Conservation (phyloP, 2,888 invertebrate species). For the Taphrorychus bicolor region DNA sequence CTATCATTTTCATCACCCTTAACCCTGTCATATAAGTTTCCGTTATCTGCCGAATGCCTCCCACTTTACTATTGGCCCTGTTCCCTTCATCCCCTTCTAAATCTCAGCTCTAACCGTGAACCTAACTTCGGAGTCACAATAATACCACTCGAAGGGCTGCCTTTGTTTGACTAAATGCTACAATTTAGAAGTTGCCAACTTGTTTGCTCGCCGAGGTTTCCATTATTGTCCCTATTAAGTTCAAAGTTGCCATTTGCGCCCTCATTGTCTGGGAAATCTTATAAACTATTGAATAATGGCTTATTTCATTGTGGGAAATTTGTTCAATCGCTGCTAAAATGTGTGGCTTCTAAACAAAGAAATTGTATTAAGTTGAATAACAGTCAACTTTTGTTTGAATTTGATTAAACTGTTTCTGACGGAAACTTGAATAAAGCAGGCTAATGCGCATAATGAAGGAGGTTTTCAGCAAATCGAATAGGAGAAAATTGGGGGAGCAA, state of each 20-base stretch:
- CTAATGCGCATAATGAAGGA: background rate
- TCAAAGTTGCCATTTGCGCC: conserved; percentile 59
- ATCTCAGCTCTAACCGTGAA: conserved; percentile 47
- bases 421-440: conserved; percentile 8
- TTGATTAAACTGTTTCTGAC: conserved; percentile 15
- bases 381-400: conserved; percentile 24
- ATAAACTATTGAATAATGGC: conserved; percentile 60
- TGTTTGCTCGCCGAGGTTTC: conserved; percentile 59
- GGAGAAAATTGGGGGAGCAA: too few species aligned
- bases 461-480: too few species aligned
- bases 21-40: conserved; percentile 63
- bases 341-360: conserved; percentile 36
- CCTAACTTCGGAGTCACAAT: conserved; percentile 53
- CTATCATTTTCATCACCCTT: conserved; percentile 62
- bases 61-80: conserved; percentile 40
- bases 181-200: conserved; percentile 60
- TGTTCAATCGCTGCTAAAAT: conserved; percentile 40
- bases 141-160: conserved; percentile 51
- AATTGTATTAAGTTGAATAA: conserved; percentile 27
- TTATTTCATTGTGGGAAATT: conserved; percentile 47
- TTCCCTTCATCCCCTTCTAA: conserved; percentile 18
- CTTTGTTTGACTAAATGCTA: conserved; percentile 61
- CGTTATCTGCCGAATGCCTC: conserved; percentile 55
- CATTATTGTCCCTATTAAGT: conserved; percentile 61
- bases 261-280: conserved; percentile 59